Conservation (phyloP, 2,888 invertebrate species). For the Rhyacophila evoluta region DNA sequence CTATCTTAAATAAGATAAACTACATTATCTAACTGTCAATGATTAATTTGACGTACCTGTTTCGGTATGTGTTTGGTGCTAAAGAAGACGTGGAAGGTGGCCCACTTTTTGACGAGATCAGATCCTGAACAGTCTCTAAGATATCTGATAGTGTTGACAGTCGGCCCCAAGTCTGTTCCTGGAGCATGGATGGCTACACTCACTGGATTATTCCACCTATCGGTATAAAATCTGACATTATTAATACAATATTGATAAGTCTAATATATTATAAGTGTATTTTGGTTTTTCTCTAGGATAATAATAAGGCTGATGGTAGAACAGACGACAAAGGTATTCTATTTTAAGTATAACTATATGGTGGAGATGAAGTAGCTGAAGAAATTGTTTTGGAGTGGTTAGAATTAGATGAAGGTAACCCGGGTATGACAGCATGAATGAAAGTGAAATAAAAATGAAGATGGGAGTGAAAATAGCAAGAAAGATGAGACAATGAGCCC, state of each 20-base stretch:
- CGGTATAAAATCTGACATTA: constrained; percentile 32
- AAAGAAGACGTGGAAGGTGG: constrained; percentile 84
- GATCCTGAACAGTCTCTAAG: constrained; percentile 74
- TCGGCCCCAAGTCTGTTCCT: constrained; percentile 79
- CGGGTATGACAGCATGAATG: too few relatives aligned
- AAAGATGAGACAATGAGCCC: too few relatives aligned
- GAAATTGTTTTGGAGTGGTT: too few relatives aligned
- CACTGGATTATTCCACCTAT: constrained; percentile 79
- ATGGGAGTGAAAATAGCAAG: too few relatives aligned
- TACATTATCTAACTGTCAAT: not conserved
- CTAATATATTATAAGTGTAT: too few relatives aligned
- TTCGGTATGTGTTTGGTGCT: constrained; percentile 82
- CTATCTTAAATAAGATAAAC: not conserved
- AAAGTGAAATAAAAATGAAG: too few relatives aligned
- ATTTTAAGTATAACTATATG: too few relatives aligned
- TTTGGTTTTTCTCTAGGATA: too few relatives aligned
- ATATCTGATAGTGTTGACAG: constrained; percentile 77
- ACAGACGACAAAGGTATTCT: too few relatives aligned
- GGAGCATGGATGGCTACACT: constrained; percentile 84
- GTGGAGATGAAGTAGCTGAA: too few relatives aligned
- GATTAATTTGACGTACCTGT: constrained; percentile 61
- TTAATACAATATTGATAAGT: not conserved
- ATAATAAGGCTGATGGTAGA: too few relatives aligned
- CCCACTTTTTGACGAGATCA: constrained; percentile 75
- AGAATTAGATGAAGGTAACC: too few relatives aligned